Conservation (phyloP, 2,797 vertebrate genomes). For the Salmo trutta region DNA sequence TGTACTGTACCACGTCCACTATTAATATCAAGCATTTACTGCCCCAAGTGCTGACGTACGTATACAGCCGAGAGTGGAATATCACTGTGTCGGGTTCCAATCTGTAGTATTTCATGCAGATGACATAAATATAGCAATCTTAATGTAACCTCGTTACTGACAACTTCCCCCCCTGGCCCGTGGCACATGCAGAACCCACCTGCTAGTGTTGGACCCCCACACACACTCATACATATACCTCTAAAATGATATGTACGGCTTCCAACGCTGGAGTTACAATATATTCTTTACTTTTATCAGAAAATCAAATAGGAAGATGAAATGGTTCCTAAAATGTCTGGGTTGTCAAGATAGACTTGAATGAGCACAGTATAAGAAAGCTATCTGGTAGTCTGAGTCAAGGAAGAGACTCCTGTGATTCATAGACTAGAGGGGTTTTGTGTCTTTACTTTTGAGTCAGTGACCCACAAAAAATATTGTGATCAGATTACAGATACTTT, state of each 20-base stretch:
- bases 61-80: constrained; percentile 5
- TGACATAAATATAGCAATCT: constrained; percentile 48
- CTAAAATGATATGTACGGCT: not conserved
- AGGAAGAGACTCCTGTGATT: not conserved
- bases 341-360: not conserved
- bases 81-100: constrained; percentile 40
- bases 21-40: constrained; percentile 38
- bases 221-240: not conserved
- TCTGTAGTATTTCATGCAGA: constrained; percentile 23
- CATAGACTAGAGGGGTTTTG: not conserved
- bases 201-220: not conserved
- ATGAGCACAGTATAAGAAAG: not conserved
- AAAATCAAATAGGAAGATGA: not conserved
- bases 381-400: not conserved
- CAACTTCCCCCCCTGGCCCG: not conserved
- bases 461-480: not conserved
- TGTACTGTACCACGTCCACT: constrained; percentile 11
- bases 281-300: not conserved
- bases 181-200: constrained; percentile 4
- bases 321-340: not conserved
- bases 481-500: too few species aligned
- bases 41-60: constrained; percentile 49
- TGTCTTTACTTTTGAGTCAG: not conserved
- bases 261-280: not conserved
- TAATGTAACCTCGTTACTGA: constrained; percentile 8